Conservation (phyloP, 2,888 invertebrate species). For the Drosophila picticornis region DNA sequence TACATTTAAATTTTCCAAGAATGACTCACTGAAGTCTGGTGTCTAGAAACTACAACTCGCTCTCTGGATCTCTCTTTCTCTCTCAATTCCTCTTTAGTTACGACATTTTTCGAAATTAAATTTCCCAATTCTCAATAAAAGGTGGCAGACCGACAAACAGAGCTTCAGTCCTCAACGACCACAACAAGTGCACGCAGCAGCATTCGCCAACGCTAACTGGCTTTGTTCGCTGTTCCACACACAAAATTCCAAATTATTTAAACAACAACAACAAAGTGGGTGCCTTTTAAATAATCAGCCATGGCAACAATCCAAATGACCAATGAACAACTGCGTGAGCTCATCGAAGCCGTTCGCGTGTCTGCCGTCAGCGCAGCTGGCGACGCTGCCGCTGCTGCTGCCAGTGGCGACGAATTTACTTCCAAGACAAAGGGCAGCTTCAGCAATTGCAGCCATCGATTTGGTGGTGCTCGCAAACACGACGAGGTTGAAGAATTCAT, state of each 20-base stretch:
- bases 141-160: background rate
- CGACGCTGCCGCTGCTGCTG: conserved; percentile 37
- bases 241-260: background rate
- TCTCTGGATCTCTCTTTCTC: background rate
- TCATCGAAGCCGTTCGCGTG: conserved; percentile 77
- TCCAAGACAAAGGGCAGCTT: conserved; percentile 77
- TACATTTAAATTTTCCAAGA: background rate
- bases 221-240: conserved; percentile 59
- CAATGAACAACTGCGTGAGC: conserved; percentile 78
- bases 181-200: conserved; percentile 26
- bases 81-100: background rate
- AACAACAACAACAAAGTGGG: conserved; percentile 16
- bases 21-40: conserved; percentile 28
- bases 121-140: conserved; percentile 68
- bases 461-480: conserved; percentile 78
- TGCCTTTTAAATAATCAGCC: conserved; percentile 5
- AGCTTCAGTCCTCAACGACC: conserved; percentile 59
- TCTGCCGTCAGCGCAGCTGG: conserved; percentile 51
- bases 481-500: conserved; percentile 83
- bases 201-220: conserved; percentile 67
- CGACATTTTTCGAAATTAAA: conserved; percentile 61
- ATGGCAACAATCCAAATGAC: conserved; percentile 80
- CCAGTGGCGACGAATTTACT: conserved; percentile 17
- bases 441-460: conserved; percentile 71
- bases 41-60: conserved; percentile 4